Conservation (phyloP, 2,797 vertebrate genomes). For the Acanthis flammea region DNA sequence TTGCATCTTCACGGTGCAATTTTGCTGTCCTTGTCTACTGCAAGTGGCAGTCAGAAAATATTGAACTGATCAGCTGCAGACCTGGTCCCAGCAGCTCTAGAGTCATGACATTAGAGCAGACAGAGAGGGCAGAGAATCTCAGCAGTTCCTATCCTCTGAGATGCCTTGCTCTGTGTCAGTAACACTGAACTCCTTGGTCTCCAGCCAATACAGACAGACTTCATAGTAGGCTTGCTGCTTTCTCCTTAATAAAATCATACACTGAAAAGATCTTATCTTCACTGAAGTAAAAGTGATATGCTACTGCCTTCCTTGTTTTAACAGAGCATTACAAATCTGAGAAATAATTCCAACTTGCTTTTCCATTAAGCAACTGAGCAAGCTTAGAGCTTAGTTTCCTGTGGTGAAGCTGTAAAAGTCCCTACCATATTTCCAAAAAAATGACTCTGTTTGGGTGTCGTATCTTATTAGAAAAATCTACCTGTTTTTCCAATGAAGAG, state of each 20-base stretch:
- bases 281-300: neutral
- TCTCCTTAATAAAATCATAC: neutral
- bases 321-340: neutral
- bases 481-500: neutral
- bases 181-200: neutral
- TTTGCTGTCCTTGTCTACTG: neutral
- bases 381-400: neutral
- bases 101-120: fast-evolving
- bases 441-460: fast-evolving
- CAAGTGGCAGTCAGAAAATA: neutral
- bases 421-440: neutral
- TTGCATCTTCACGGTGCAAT: neutral
- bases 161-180: neutral
- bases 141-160: neutral
- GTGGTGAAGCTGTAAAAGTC: neutral
- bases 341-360: neutral
- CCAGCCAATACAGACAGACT: neutral
- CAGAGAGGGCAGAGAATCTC: neutral
- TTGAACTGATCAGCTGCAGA: neutral
- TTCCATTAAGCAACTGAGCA: neutral
- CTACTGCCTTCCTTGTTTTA: neutral
- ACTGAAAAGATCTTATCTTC: neutral
- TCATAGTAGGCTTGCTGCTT: neutral
- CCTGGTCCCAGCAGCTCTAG: neutral
- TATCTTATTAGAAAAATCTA: neutral